Percentiles rank a stretch among this genome's conserved stretches.
Evolutionary conservation across 1,140 invertebrate species (phyloP).

Genomic region (Prorops nasuta): DNA sequence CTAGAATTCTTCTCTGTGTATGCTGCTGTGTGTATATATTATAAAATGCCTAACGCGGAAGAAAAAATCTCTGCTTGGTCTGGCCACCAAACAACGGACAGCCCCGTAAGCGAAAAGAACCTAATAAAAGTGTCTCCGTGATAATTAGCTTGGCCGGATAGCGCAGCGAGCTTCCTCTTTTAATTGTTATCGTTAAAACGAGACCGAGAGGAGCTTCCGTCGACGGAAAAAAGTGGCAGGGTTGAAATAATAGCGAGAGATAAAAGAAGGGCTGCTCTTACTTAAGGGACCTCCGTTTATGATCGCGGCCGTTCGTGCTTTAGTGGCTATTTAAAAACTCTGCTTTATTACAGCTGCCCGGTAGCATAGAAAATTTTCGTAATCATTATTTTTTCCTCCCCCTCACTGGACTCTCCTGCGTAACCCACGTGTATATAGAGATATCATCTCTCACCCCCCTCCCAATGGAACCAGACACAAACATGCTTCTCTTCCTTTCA

Average conservation of each 20-base stretch:
- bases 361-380: slow-evolving; percentile 27
- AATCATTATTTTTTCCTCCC: slow-evolving; percentile 23
- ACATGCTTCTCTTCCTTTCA: too few species aligned
- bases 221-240: slow-evolving; percentile 16
- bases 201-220: slow-evolving; percentile 14
- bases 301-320: slow-evolving; percentile 35
- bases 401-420: too few species aligned
- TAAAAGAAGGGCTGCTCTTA: slow-evolving; percentile 36
- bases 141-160: slow-evolving; percentile 42
- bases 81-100: too few species aligned
- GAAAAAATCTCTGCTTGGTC: too few species aligned
- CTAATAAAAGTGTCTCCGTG: slow-evolving; percentile 37
- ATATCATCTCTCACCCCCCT: too few species aligned
- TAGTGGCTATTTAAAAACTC: slow-evolving; percentile 40
- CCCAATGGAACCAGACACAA: too few species aligned
- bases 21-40: too few species aligned
- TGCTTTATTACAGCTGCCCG: slow-evolving; percentile 31
- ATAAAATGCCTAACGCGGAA: too few species aligned
- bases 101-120: slow-evolving; percentile 10
- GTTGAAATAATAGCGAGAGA: slow-evolving; percentile 41
- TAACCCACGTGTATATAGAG: too few species aligned
- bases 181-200: slow-evolving; percentile 48
- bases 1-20: too few species aligned
- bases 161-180: slow-evolving; percentile 25
- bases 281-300: slow-evolving; percentile 41